These are phyloP conservation scores for Chelonus insularis DNA, from an alignment of 1,140 invertebrate species.

Conservation along the genomic window DNA sequence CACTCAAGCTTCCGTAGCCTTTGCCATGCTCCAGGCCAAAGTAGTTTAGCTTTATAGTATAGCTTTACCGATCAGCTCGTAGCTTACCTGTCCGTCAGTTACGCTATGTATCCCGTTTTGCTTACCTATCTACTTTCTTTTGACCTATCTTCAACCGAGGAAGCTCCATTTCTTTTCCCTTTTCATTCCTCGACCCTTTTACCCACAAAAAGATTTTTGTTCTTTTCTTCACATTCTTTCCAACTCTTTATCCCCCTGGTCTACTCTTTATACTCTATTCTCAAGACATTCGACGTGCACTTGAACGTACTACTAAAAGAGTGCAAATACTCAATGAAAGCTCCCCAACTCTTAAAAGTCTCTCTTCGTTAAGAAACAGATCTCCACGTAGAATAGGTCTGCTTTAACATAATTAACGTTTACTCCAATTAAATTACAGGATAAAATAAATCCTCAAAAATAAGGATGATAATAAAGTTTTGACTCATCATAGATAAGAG, in stretches of 20 bases:
- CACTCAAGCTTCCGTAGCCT: conserved; percentile 43
- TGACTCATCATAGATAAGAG: too few relatives aligned
- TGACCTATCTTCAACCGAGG: neutral
- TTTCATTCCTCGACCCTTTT: too few relatives aligned
- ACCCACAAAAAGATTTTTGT: too few relatives aligned
- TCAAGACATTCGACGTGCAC: conserved; percentile 1
- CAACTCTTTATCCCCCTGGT: neutral
- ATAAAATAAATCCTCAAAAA: too few relatives aligned
- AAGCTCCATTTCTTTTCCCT: neutral
- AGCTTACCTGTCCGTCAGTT: conserved; percentile 45
- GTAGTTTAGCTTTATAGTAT: conserved; percentile 48
- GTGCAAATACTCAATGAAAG: conserved; percentile 19
- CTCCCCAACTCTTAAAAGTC: conserved; percentile 4
- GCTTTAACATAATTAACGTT: neutral
- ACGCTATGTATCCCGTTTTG: conserved; percentile 38
- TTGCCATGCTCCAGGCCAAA: conserved; percentile 38
- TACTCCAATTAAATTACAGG: too few relatives aligned
- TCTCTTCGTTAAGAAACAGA: neutral
- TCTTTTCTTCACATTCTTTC: neutral
- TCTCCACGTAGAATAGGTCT: neutral
- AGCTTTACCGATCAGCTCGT: conserved; percentile 42
- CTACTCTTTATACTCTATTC: neutral
- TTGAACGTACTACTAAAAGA: conserved; percentile 15
- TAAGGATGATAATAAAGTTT: too few relatives aligned
- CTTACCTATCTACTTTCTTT: neutral